Evolutionary conservation across 2,888 invertebrate species (phyloP).

Genomic region (Pteria penguin): DNA sequence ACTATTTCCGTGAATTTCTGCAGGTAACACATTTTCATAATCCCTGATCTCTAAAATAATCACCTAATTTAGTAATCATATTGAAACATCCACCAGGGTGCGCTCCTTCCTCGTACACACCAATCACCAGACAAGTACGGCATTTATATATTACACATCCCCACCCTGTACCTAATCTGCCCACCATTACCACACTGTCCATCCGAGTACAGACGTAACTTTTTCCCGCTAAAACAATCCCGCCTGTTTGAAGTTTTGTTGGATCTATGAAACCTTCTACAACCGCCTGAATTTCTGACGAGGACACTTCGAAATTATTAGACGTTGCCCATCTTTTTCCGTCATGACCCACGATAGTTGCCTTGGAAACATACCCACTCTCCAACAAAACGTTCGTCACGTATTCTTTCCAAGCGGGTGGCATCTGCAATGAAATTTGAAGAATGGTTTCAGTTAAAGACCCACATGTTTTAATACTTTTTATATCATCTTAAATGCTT

Average conservation of each 20-base stretch:
- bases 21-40: conserved; percentile 56
- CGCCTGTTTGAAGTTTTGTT: conserved; percentile 54
- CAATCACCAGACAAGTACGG: conserved; percentile 61
- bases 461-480: background rate
- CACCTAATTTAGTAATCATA: conserved; percentile 63
- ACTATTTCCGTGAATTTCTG: too few relatives aligned
- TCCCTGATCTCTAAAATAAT: conserved; percentile 65
- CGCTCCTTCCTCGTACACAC: conserved; percentile 63
- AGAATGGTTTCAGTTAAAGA: background rate
- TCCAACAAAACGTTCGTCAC: conserved; percentile 63
- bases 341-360: conserved; percentile 61
- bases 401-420: conserved; percentile 68
- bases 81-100: conserved; percentile 66
- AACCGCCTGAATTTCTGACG: conserved; percentile 54
- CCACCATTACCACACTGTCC: conserved; percentile 59
- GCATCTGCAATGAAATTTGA: conserved; percentile 41
- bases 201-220: conserved; percentile 60
- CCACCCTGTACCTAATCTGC: conserved; percentile 58
- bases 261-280: conserved; percentile 63
- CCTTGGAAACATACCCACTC: conserved; percentile 62
- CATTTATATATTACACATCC: conserved; percentile 65
- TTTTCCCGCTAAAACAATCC: conserved; percentile 53
- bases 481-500: background rate
- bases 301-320: conserved; percentile 52
- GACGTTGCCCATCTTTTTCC: conserved; percentile 63